Evolutionary conservation across 2,797 vertebrate genomes (phyloP).

Genomic region (Perodicticus potto): DNA sequence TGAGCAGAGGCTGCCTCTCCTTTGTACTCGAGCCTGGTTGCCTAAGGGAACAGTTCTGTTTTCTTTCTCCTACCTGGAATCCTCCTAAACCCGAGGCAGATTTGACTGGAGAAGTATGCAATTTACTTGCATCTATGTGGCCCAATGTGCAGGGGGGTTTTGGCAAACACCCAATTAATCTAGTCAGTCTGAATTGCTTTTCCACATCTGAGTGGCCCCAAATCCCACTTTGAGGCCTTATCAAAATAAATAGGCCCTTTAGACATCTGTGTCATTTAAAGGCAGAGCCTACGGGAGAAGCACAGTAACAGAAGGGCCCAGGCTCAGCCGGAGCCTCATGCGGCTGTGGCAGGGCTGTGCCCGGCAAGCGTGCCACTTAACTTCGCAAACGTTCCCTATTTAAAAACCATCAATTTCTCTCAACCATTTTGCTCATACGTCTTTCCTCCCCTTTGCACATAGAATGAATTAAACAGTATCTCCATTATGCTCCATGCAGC

Average conservation of each 20-base stretch:
- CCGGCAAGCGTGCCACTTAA: background rate
- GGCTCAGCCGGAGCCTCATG: slow-evolving; percentile 10
- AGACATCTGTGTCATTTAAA: slow-evolving; percentile 57
- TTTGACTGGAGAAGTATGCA: background rate
- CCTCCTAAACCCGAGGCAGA: slow-evolving; percentile 3
- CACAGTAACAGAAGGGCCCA: slow-evolving; percentile 64
- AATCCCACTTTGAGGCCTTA: slow-evolving; percentile 60
- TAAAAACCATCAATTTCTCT: slow-evolving; percentile 65
- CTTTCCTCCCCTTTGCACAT: slow-evolving; percentile 41
- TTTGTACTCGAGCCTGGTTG: background rate
- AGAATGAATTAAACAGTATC: slow-evolving; percentile 67
- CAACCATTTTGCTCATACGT: slow-evolving; percentile 67
- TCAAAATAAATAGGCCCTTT: slow-evolving; percentile 72
- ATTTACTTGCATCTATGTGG: background rate
- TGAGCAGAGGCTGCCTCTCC: background rate
- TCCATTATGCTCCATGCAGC: slow-evolving; percentile 66
- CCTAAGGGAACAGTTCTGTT: background rate
- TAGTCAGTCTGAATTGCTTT: slow-evolving; percentile 58
- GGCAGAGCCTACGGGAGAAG: background rate
- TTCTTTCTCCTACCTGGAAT: slow-evolving; percentile 47
- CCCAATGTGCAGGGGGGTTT: background rate
- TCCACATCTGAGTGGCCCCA: background rate
- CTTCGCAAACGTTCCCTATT: slow-evolving; percentile 61
- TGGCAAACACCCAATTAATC: slow-evolving; percentile 51
- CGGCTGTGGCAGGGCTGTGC: slow-evolving; percentile 31